A percentile compares a stretch with the other conserved stretches of the same genome.
Evolutionary conservation across 2,888 invertebrate species (phyloP).

Genomic region (Achlya flavicornis): DNA sequence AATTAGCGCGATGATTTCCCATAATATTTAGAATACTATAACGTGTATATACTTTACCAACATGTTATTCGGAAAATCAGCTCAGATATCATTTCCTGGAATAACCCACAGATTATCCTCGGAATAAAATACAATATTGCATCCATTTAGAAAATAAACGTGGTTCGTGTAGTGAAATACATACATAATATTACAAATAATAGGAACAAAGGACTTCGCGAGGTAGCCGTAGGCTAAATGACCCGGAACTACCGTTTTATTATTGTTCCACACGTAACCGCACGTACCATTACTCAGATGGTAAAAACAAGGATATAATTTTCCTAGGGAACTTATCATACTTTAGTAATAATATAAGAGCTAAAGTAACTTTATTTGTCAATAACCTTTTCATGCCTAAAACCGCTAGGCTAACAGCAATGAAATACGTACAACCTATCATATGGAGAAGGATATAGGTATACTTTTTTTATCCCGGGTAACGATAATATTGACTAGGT

Average conservation of each 20-base stretch:
- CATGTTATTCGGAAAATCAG: not conserved
- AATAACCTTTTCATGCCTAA: too few species aligned
- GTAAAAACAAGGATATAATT: not conserved
- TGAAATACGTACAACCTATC: too few species aligned
- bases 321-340: not conserved
- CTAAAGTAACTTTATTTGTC: too few species aligned
- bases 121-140: not conserved
- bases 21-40: too few species aligned
- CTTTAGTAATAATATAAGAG: too few species aligned
- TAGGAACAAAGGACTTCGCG: conserved; percentile 45
- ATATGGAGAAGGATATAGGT: too few species aligned
- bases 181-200: conserved; percentile 24
- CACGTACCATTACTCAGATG: conserved; percentile 19
- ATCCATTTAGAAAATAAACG: conserved; percentile 19
- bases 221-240: conserved; percentile 53
- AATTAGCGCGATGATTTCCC: too few species aligned
- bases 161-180: not conserved
- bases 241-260: conserved; percentile 54
- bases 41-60: not conserved
- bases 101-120: not conserved
- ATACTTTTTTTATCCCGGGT: too few species aligned
- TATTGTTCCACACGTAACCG: conserved; percentile 36
- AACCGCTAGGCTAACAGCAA: too few species aligned
- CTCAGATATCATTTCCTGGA: not conserved
- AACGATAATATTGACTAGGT: too few species aligned